phyloP scores from a whole-genome alignment of 2,888 invertebrate genomes.

The Stenichneumon culpator region DNA sequence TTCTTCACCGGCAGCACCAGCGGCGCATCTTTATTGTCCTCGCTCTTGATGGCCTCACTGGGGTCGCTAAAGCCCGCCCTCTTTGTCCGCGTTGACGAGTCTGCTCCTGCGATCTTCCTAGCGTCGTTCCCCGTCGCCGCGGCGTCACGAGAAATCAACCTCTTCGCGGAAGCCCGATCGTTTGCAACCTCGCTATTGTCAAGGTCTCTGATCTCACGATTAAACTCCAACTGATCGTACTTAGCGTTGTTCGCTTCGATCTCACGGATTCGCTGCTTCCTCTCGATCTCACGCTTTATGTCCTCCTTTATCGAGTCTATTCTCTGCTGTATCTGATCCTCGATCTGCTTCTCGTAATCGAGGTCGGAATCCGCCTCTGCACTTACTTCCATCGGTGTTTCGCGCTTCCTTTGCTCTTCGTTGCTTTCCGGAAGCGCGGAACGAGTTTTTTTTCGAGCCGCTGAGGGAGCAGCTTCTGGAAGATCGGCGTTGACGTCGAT shows the following conservation, averaged over 20 bases:
- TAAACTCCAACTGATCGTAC: constrained; percentile 75
- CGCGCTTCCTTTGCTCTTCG: constrained; percentile 42
- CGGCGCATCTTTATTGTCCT: constrained; percentile 28
- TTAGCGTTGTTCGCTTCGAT: constrained; percentile 78
- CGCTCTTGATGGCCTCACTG: not conserved
- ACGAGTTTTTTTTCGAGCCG: constrained; percentile 28
- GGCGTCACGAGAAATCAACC: constrained; percentile 18
- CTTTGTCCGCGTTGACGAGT: constrained; percentile 27
- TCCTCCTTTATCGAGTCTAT: constrained; percentile 84
- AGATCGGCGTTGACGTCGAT: constrained; percentile 47
- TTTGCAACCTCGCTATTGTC: constrained; percentile 20
- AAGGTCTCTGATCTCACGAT: constrained; percentile 64
- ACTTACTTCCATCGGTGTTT: constrained; percentile 24
- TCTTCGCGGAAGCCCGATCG: constrained; percentile 16
- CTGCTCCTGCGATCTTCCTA: not conserved
- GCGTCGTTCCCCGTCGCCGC: not conserved
- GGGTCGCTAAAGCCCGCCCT: constrained; percentile 28
- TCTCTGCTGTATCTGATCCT: constrained; percentile 82
- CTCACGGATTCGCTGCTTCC: constrained; percentile 70
- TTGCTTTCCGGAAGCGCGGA: constrained; percentile 20
- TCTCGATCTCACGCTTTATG: constrained; percentile 82
- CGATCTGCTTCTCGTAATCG: constrained; percentile 78
- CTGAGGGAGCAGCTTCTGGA: constrained; percentile 1
- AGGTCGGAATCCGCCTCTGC: constrained; percentile 58
- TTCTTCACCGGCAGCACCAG: constrained; percentile 64